Evolutionary conservation across 2,113 vertebrate species (phyloP).

Genomic region (Actenoides hombroni): DNA sequence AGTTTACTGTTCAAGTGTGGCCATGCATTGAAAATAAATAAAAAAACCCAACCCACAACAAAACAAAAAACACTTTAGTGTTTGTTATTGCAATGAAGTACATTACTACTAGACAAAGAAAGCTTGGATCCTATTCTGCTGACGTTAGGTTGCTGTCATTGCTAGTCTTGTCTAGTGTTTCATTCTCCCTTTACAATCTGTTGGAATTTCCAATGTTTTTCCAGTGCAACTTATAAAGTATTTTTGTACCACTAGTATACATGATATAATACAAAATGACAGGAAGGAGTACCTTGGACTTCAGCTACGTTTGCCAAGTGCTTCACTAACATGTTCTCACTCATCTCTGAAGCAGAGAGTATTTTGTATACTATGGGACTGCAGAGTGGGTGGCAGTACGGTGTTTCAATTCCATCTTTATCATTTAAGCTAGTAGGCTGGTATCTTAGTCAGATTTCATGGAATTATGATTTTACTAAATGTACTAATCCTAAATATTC

Average conservation of each 20-base stretch:
- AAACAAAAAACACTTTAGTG: background rate
- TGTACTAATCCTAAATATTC: background rate
- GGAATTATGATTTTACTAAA: background rate
- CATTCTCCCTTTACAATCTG: background rate
- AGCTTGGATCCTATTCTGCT: background rate
- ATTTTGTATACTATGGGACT: background rate
- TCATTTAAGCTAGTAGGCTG: background rate
- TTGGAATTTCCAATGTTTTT: background rate
- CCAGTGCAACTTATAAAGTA: background rate
- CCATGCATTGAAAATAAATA: background rate
- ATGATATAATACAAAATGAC: background rate
- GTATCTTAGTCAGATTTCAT: background rate
- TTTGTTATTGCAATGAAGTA: background rate
- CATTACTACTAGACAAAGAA: background rate
- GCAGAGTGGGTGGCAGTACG: background rate
- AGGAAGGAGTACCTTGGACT: background rate
- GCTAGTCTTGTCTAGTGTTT: background rate
- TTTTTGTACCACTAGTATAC: background rate
- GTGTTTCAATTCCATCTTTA: background rate
- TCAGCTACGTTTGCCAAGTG: background rate
- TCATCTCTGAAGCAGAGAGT: background rate
- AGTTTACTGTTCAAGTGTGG: background rate
- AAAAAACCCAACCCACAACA: too few species aligned
- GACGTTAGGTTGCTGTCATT: background rate
- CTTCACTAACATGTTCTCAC: background rate